Evolutionary conservation across 2,888 invertebrate genomes (phyloP), one percentile per base, ranked within the genome.

Genomic region (Matsumyia berberina): DNA sequence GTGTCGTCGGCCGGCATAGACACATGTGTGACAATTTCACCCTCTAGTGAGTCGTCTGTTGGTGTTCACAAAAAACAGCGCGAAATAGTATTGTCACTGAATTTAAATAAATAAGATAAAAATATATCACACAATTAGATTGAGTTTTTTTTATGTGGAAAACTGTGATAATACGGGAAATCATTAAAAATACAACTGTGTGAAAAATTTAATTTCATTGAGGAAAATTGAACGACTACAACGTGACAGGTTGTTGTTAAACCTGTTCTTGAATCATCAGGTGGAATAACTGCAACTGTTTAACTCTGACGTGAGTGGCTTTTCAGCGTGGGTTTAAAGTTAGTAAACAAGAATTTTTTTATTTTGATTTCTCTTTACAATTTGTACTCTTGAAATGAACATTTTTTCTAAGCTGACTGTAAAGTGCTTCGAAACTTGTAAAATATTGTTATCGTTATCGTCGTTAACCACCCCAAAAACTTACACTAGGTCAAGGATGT

Each of bases 181-280:
- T 17, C 17, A 6, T 12, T 60, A 29, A 73, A 49, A 33, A n/a
- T 62, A 53, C 15, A 62, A 31, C 12, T 62, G 42, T 60, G 49
- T 9, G 42, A 73, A 46, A 51, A 29, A 66, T 66, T 8, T 6
- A 51, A 62, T 31, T 64, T 79, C 60, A 74, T 80, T 80, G 42
- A 66, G 73, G 19, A 58, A 17, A 69, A 57, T n/a, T 55, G 39
- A 35, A 15, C 8, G 35, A 12, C 29, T 57, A 39, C 17, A 46
- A 77, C 31, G 12, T 64, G 44, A 53, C 67, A 29, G 44, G 5
- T 15, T 33, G 55, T 72, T 9, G 9, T 46, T 9, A 62, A 74
- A 80, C 80, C 80, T 60, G 80, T 80, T 80, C 51, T 53, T 67
- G 80, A 80, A 80, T 67, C 74, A 80, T 80, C 80, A 74, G 67